phyloP scores from a whole-genome alignment of 2,797 vertebrate genomes.

The Sebastiscus albofasciatus region DNA sequence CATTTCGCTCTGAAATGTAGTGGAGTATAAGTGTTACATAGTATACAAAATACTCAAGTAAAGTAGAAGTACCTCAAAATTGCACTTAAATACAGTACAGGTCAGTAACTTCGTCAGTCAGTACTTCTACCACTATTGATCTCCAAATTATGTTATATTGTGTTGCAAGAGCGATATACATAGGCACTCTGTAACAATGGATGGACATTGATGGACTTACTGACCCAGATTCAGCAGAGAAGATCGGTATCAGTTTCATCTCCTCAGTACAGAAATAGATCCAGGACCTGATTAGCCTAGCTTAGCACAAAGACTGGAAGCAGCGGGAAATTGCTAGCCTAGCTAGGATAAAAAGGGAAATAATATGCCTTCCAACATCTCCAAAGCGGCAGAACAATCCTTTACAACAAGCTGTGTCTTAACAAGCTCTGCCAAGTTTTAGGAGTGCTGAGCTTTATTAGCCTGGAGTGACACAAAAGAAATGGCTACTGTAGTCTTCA shows the following conservation, averaged over 20 bases:
- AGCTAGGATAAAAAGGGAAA: neutral
- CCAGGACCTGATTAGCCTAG: neutral
- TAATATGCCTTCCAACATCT: neutral
- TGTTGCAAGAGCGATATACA: neutral
- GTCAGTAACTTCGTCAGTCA: neutral
- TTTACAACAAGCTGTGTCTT: slow-evolving; percentile 6
- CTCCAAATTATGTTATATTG: neutral
- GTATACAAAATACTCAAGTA: neutral
- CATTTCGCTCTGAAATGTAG: neutral
- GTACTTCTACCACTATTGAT: neutral
- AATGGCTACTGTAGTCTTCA: slow-evolving; percentile 17
- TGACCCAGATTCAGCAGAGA: neutral
- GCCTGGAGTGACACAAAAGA: slow-evolving; percentile 28
- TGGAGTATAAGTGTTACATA: neutral
- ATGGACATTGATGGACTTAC: neutral
- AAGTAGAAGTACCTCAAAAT: neutral
- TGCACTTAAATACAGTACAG: neutral
- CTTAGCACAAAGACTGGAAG: neutral
- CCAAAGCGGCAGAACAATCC: neutral
- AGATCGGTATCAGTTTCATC: neutral
- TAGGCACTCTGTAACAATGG: neutral
- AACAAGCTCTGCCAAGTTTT: slow-evolving; percentile 16
- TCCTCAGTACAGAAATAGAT: neutral
- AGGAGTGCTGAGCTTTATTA: slow-evolving; percentile 3
- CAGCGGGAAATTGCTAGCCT: neutral